These are phyloP conservation scores for Xestobium rufovillosum DNA, from an alignment of 2,888 invertebrate species.

Conservation along the genomic window DNA sequence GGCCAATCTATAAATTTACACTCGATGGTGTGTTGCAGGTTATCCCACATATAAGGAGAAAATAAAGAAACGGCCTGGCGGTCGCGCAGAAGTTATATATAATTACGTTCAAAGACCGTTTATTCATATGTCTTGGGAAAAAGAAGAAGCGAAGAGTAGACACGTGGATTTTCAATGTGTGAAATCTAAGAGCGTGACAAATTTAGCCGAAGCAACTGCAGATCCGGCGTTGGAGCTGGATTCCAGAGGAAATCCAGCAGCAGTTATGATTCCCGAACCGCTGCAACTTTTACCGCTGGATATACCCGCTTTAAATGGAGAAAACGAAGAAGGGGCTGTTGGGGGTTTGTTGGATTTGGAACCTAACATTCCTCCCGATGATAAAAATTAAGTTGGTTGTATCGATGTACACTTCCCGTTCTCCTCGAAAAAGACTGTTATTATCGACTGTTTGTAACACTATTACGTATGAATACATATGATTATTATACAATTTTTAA, in stretches of 20 bases:
- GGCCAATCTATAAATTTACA: background rate
- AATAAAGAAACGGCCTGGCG: conserved; percentile 90
- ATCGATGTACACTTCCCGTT: no score
- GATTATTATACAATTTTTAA: no score
- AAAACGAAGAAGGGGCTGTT: conserved; percentile 40
- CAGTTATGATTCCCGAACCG: conserved; percentile 26
- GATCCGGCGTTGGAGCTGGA: conserved; percentile 71
- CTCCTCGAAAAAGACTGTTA: no score
- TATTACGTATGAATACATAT: no score
- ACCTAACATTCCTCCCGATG: conserved; percentile 33
- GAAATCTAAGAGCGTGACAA: conserved; percentile 95
- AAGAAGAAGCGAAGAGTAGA: conserved; percentile 97
- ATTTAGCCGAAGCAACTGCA: conserved; percentile 90
- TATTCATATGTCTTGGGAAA: conserved; percentile 99
- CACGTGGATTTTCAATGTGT: conserved; percentile 99
- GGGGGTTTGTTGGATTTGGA: conserved; percentile 35
- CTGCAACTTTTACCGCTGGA: conserved; percentile 20
- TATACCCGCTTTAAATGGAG: conserved; percentile 32
- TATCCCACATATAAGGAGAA: conserved; percentile 99
- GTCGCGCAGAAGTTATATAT: conserved; percentile 95
- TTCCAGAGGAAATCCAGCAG: conserved; percentile 48
- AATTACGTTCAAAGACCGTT: conserved; percentile 99
- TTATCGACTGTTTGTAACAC: no score
- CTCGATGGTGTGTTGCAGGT: conserved; percentile 39
- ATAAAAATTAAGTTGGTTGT: conserved; percentile 22